Evolutionary conservation across 1,140 invertebrate genomes (phyloP), one percentile per base, ranked within the genome.

Genomic region (Trichomalopsis sarcophagae): DNA sequence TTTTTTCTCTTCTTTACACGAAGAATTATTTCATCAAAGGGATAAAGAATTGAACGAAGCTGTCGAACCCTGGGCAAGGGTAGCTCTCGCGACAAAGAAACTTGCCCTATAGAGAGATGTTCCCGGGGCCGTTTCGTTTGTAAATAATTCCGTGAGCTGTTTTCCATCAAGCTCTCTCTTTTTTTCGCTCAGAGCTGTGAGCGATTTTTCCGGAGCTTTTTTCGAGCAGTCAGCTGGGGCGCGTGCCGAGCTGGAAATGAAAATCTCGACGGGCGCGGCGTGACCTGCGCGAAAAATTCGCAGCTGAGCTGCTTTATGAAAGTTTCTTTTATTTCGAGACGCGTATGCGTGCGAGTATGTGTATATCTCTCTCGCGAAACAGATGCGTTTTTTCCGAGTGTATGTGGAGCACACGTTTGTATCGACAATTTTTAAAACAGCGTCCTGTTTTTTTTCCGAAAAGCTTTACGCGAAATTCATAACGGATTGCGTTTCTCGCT

Each of bases 101-200:
- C 30, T 68, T 9, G 62, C 21, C 5, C 66, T 36, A 36, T 36
- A 27, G 30, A 33, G 27, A 73, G 69, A 33, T 17, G 30, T 77
- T 55, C 47, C 23, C 27, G 23, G 36, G 75, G 75, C n/a, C 23
- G 50, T 77, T 77, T 77, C n/a, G 44, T 14, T 77, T 6, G 44
- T 77, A 77, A 77, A 55, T 77, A 77, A 77, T 77, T 77, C 33
- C 75, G n/a, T 6, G 27, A 27, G 10, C 75, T 77, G 75, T 27
- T 77, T 77, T 23, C 44, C 73, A 75, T 75, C 73, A 75, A 74
- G 73, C 73, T 36, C 21, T 62, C 73, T 36, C 55, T 62, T 30
- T 77, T 77, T 77, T 17, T 11, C n/a, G 1, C 69, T 33, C 21
- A 23, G 2, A 30, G 14, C 17, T 6, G 30, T 71, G 69, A 27